Evolutionary conservation across 2,797 vertebrate species (phyloP), one percentile per base, ranked within the genome.

Genomic region (Taeniopygia guttata): DNA sequence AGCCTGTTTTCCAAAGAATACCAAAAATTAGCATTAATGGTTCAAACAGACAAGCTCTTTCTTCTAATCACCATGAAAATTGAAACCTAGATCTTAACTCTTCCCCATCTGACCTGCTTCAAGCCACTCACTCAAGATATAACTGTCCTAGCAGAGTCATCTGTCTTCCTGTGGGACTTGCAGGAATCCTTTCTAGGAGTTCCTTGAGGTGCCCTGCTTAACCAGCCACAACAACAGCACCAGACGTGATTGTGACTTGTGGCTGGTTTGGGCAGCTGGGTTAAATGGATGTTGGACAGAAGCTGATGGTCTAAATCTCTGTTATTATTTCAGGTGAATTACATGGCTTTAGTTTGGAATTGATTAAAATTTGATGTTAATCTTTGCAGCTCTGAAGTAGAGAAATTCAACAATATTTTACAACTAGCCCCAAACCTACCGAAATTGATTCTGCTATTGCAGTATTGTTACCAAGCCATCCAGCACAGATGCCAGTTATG

Each of bases 21-120:
- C 34, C 23, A 77, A 83, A 77, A 95, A 78, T 73, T 46, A 72
- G 21, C 62, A 36, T 72, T 77, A 59, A 30, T 84, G 54, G 46
- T 75, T 76, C 62, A 72, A 93, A 52, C n/a, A 77, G 78, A 52
- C 51, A 52, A 73, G 46, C 43, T 84, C 38, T 40, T 45, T 89
- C 43, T 60, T 82, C 54, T 80, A 68, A 62, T 84, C 58, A 77
- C 67, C 15, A 10, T 87, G 51, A 81, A 85, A 94, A 89, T 85
- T 43, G 49, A 93, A 96, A 74, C 54, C 45, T 38, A 62, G 59
- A 68, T 80, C 49, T 95, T 85, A 89, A 72, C 46, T 87, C 68
- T 78, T 78, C 76, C n/a, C 36, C 27, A 11, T 94, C 34, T 93
- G 84, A 87, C 78, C 64, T 84, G 74, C 77, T 93, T 93, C 54